phyloP scores from a whole-genome alignment of 2,113 vertebrate genomes.

The Alces alces region DNA sequence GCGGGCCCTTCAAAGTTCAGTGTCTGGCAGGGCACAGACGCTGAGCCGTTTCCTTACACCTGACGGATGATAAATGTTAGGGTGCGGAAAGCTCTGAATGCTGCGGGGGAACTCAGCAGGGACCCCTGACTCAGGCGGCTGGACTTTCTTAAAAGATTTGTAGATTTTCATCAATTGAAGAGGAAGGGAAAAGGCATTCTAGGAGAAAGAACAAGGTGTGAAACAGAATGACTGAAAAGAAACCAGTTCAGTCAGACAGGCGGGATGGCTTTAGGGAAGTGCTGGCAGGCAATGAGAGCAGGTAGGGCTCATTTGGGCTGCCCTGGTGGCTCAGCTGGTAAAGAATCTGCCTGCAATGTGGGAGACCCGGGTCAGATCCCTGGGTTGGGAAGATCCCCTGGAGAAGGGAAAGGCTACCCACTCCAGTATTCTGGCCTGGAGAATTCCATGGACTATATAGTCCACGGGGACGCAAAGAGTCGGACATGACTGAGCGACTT shows the following conservation, averaged over 20 bases:
- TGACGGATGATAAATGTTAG: not conserved
- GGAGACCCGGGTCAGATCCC: not conserved
- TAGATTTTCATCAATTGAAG: not conserved
- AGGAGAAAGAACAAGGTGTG: not conserved
- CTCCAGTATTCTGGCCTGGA: not conserved
- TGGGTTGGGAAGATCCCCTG: not conserved
- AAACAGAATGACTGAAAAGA: not conserved
- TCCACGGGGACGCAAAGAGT: not conserved
- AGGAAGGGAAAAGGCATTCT: not conserved
- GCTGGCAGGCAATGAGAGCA: not conserved
- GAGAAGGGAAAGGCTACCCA: not conserved
- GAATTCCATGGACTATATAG: not conserved
- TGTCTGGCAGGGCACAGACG: not conserved
- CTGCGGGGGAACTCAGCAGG: not conserved
- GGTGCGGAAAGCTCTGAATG: not conserved
- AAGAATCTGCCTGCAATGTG: not conserved
- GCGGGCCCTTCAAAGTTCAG: not conserved
- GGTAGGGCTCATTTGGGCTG: not conserved
- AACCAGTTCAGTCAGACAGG: not conserved
- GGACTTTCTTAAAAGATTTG: not conserved
- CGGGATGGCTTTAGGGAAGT: accelerated
- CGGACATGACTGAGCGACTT: not conserved
- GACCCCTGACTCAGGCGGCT: not conserved
- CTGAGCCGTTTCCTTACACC: accelerated
- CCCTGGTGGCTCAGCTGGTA: not conserved